Evolutionary conservation across 2,113 vertebrate species (phyloP).

Genomic region (Mellivora capensis): DNA sequence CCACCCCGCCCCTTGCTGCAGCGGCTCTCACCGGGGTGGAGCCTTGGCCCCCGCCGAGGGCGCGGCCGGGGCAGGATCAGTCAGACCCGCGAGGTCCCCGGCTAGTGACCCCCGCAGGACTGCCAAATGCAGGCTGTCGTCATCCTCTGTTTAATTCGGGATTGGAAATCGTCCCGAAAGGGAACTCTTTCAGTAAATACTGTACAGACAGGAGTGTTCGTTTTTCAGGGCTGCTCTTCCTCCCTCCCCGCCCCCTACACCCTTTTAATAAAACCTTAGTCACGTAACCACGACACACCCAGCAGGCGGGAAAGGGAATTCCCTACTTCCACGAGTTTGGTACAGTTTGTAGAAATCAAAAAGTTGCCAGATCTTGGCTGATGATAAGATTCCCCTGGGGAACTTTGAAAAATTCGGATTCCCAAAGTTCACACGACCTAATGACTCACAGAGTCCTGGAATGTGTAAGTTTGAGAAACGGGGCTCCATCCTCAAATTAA

Average conservation of each 20-base stretch:
- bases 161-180: background rate
- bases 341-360: background rate
- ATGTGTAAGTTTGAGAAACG: background rate
- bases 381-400: background rate
- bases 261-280: constrained; percentile 19
- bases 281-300: background rate
- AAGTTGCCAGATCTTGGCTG: background rate
- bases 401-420: background rate
- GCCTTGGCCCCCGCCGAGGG: background rate
- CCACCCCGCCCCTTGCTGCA: background rate
- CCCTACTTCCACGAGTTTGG: background rate
- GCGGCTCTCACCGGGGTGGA: background rate
- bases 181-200: constrained; percentile 25
- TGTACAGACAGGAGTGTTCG: background rate
- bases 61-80: background rate
- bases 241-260: background rate
- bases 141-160: background rate
- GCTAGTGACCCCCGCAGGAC: constrained; percentile 25
- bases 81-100: constrained; percentile 6
- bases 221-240: background rate
- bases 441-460: background rate
- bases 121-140: constrained; percentile 8
- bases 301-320: background rate
- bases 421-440: background rate
- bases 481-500: background rate